Evolutionary conservation across 2,113 vertebrate genomes (phyloP).

Genomic region (Monarcha castaneiventris): DNA sequence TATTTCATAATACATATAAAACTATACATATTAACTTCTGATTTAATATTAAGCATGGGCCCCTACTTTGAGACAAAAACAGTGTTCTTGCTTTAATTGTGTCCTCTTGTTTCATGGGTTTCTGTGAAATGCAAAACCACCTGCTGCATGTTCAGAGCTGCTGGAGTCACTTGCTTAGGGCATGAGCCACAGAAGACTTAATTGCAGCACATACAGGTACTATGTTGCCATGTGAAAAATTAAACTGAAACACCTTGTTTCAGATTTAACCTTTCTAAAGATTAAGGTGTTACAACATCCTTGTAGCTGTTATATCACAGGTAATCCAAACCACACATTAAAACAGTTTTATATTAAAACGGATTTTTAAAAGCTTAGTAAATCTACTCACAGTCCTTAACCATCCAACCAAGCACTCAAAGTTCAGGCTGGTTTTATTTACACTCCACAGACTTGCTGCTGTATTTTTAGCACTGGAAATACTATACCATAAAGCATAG

Average conservation of each 20-base stretch:
- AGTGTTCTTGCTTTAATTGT: not conserved
- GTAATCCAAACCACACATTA: not conserved
- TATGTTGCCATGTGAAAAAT: not conserved
- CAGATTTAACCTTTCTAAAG: not conserved
- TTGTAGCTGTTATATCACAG: not conserved
- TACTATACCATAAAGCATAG: not conserved
- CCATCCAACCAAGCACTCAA: not conserved
- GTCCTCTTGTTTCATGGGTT: not conserved
- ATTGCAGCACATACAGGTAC: not conserved
- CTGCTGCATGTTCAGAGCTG: not conserved
- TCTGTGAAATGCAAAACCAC: not conserved
- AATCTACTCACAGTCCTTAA: not conserved
- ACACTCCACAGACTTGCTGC: not conserved
- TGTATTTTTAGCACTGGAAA: constrained; percentile 56
- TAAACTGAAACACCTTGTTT: not conserved
- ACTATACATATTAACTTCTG: not conserved
- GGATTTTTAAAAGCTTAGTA: too few relatives aligned
- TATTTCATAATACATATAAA: not conserved
- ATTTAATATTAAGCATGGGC: not conserved
- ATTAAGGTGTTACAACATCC: not conserved
- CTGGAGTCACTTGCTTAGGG: not conserved
- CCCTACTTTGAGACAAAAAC: not conserved
- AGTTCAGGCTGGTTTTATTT: not conserved
- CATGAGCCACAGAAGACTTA: not conserved
- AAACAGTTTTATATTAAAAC: too few relatives aligned